Base-by-base conservation (phyloP, 1,140 invertebrate genomes). In the Stegodyphus mimosarum region DNA sequence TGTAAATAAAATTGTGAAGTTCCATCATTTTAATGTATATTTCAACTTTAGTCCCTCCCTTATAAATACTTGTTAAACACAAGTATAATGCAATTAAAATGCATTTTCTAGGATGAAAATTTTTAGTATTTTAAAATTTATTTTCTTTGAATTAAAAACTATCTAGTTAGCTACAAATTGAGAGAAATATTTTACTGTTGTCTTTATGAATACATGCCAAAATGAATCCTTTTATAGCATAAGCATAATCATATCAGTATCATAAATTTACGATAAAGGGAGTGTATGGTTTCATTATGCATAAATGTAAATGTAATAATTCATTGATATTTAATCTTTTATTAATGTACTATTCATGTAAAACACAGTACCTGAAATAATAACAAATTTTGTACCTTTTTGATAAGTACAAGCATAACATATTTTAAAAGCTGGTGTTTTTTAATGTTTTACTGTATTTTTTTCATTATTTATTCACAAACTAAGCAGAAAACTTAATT, bases 381-480 rank as follows among this genome's bases (percentile, higher is more conserved):
- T 33, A 17, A 81, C 70, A 81, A 71, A 72, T 81, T 81, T 81
- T 83, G 70, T 83, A 83, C 63, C 80, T 74, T 83, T 83, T 71
- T 73, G 74, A 70, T 66, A 66, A 83, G 70, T 83, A 50, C 49
- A 81, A 81, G 17, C n/a, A 49, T 71, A 49, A 50, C 33, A 83
- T 83, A 74, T 83, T 83, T 83, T 83, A 48, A 74, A 83, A 80
- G 13, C 52, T 55, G 66, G 13, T 18, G 49, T 80, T 80, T 80
- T 76, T 71, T 71, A 71, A 80, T 9, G 33, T 15, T 69, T 78
- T 67, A 64, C 63, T 67, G 63, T 18, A 50, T 15, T n/a, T 63
- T n/a, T 66, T 49, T 64, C 60, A 53, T 50, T 53, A n/a, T 9
- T 74, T 74, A 74, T 13, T 11, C 33, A 33, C 33, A 33, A 33